These are phyloP conservation scores for Edolisoma coerulescens DNA, from an alignment of 2,113 vertebrate species.

Conservation along the genomic window DNA sequence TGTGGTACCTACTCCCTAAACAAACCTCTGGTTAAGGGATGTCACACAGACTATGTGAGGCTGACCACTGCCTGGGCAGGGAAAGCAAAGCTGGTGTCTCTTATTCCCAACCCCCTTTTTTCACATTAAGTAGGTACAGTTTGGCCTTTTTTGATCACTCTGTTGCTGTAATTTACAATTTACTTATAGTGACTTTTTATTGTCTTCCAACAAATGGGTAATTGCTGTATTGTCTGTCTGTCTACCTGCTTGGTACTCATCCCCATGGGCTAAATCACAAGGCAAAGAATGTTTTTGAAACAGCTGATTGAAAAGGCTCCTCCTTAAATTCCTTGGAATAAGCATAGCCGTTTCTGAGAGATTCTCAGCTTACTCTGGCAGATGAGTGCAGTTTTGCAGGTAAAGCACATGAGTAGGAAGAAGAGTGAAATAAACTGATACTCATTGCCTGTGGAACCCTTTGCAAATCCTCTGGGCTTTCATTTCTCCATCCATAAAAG, in stretches of 20 bases:
- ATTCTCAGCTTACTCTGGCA: neutral
- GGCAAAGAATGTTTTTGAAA: neutral
- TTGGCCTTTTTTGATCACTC: neutral
- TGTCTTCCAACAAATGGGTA: neutral
- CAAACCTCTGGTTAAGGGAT: neutral
- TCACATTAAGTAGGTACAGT: neutral
- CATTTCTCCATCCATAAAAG: neutral
- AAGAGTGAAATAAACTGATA: conserved; percentile 2
- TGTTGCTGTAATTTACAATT: neutral
- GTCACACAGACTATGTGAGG: neutral
- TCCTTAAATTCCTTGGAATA: conserved; percentile 5
- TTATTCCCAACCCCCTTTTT: neutral
- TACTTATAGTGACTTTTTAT: neutral
- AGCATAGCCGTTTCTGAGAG: neutral
- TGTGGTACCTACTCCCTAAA: neutral
- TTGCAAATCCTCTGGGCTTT: neutral
- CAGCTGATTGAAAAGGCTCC: neutral
- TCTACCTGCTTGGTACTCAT: neutral
- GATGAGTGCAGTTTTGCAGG: neutral
- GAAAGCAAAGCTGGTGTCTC: neutral
- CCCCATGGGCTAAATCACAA: neutral
- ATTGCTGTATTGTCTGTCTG: neutral
- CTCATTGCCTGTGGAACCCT: neutral
- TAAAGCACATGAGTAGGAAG: conserved; percentile 22
- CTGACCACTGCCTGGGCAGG: neutral